These are phyloP conservation scores for Aleadryas rufinucha DNA, from an alignment of 2,113 vertebrate species.

Conservation along the genomic window DNA sequence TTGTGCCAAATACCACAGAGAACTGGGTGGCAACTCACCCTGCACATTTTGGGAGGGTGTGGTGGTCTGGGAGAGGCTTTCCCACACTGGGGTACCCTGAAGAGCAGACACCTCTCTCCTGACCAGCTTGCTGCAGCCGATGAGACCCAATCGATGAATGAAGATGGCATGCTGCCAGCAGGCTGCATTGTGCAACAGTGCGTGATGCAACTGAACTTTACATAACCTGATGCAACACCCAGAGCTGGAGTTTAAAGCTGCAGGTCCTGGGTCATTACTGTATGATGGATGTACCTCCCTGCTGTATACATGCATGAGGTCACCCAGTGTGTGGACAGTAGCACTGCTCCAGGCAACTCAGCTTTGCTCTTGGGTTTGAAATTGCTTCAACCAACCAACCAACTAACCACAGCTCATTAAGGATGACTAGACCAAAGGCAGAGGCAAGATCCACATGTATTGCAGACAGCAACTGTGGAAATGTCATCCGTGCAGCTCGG, in stretches of 20 bases:
- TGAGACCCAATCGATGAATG: constrained; percentile 24
- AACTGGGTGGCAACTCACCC: not conserved
- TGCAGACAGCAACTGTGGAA: not conserved
- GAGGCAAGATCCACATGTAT: not conserved
- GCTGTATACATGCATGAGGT: not conserved
- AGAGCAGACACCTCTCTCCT: not conserved
- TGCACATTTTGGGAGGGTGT: not conserved
- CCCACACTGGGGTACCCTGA: not conserved
- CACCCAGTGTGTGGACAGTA: not conserved
- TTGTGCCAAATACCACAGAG: not conserved
- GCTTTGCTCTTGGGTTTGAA: constrained; percentile 6
- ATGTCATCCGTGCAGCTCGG: not conserved
- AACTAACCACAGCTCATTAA: not conserved
- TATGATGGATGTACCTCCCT: not conserved
- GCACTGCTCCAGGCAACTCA: not conserved
- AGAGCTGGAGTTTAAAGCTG: constrained; percentile 31
- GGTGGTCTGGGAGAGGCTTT: not conserved
- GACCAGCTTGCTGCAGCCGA: not conserved
- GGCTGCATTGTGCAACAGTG: constrained; percentile 30
- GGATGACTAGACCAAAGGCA: not conserved
- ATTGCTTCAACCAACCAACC: not conserved
- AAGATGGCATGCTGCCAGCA: constrained; percentile 21
- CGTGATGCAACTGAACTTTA: constrained; percentile 69
- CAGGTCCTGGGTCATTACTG: constrained; percentile 3
- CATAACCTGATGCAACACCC: constrained; percentile 61